Evolutionary conservation across 2,797 vertebrate genomes (phyloP).

Genomic region (Macrochelys suwanniensis): DNA sequence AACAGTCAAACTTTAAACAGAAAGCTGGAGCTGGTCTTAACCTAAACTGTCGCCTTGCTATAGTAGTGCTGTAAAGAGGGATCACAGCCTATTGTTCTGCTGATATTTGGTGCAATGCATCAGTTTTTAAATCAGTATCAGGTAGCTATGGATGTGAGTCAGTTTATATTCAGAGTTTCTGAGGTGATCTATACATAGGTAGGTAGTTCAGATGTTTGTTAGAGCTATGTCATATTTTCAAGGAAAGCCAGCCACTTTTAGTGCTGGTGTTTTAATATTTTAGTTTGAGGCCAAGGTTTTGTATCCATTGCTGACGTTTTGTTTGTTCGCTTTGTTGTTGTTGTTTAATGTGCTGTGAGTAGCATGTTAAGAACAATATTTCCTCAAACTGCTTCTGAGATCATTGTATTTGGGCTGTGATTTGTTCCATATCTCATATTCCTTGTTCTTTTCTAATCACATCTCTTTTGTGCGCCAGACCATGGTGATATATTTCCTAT

Average conservation of each 20-base stretch:
- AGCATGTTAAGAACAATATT: neutral
- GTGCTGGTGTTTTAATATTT: neutral
- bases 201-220: neutral
- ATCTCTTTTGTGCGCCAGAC: neutral
- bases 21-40: neutral
- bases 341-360: conserved; percentile 12
- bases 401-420: conserved; percentile 5
- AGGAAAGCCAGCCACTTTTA: neutral
- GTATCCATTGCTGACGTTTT: neutral
- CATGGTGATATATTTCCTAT: neutral
- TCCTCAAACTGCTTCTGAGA: neutral
- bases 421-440: neutral
- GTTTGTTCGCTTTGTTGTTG: neutral
- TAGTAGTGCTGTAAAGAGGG: neutral
- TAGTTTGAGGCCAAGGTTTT: neutral
- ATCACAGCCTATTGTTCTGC: neutral
- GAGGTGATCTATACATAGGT: neutral
- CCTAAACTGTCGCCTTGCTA: neutral
- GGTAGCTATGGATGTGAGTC: neutral
- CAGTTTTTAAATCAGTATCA: neutral
- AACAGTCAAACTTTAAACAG: neutral
- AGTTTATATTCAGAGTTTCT: neutral
- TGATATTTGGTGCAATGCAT: neutral
- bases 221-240: neutral
- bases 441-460: neutral